Evolutionary conservation across 2,113 vertebrate genomes (phyloP).

Genomic region (Pandion haliaetus): DNA sequence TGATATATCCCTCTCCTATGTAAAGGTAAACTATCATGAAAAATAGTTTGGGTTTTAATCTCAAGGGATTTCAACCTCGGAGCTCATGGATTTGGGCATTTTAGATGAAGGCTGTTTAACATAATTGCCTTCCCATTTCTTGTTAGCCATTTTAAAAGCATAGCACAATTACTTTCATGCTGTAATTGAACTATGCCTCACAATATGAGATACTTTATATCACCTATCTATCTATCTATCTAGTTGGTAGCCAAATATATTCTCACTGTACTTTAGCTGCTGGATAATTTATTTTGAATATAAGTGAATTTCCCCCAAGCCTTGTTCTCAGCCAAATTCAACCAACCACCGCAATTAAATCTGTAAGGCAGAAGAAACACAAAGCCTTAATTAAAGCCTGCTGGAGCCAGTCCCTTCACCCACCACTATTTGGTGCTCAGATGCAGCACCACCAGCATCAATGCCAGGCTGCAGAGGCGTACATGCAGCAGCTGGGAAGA

Average conservation of each 20-base stretch:
- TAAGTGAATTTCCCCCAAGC: background rate
- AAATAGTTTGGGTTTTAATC: background rate
- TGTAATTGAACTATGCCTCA: background rate
- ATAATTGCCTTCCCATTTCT: background rate
- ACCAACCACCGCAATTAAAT: background rate
- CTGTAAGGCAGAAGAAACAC: background rate
- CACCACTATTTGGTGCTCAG: background rate
- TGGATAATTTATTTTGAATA: background rate
- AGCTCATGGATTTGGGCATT: background rate
- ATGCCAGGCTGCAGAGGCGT: background rate
- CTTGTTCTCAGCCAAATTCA: background rate
- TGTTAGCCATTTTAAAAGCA: background rate
- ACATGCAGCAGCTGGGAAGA: background rate
- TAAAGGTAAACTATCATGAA: background rate
- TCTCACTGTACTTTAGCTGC: background rate
- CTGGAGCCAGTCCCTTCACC: background rate
- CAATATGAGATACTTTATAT: background rate
- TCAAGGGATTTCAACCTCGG: background rate
- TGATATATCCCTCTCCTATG: background rate
- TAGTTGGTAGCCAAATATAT: background rate
- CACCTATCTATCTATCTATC: background rate
- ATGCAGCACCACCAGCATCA: background rate
- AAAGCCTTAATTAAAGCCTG: background rate
- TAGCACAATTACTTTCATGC: background rate
- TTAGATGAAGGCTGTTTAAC: background rate